Conservation (phyloP, 2,797 vertebrate species). For the Fistularia tabacaria region DNA sequence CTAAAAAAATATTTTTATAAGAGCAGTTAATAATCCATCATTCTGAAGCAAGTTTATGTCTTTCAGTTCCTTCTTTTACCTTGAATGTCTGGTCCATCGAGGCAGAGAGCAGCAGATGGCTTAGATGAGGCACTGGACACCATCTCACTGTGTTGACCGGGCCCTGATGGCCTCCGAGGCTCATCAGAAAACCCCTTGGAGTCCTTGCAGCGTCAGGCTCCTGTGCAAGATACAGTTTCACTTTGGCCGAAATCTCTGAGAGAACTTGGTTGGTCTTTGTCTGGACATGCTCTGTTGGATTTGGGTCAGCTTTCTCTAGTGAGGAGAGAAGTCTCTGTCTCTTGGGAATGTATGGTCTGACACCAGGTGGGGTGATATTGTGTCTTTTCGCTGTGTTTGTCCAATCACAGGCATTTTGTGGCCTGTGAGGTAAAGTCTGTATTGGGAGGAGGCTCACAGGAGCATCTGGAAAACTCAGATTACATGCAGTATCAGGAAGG, state of each 20-base stretch:
- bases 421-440: slow-evolving; percentile 7
- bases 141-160: slow-evolving; percentile 87
- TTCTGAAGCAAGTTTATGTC: slow-evolving; percentile 1
- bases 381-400: slow-evolving; percentile 66
- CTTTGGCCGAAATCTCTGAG: slow-evolving; percentile 71
- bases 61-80: slow-evolving; percentile 69
- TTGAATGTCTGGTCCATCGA: slow-evolving; percentile 95
- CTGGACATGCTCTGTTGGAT: slow-evolving; percentile 17
- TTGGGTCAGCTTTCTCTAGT: slow-evolving; percentile 7
- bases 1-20: too few relatives aligned
- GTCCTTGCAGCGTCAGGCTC: slow-evolving; percentile 69
- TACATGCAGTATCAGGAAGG: slow-evolving; percentile 12
- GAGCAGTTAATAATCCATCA: neutral
- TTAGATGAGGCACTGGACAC: slow-evolving; percentile 82
- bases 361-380: slow-evolving; percentile 33
- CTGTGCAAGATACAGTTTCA: slow-evolving; percentile 77
- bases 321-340: slow-evolving; percentile 70
- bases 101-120: slow-evolving; percentile 89
- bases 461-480: slow-evolving; percentile 11
- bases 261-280: slow-evolving; percentile 51
- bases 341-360: slow-evolving; percentile 88
- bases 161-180: slow-evolving; percentile 79
- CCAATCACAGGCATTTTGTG: slow-evolving; percentile 8
- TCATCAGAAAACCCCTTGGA: slow-evolving; percentile 77
- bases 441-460: slow-evolving; percentile 1